A percentile compares a stretch with the other conserved stretches of the same genome.
These are phyloP conservation scores for Abrostola tripartita DNA, from an alignment of 2,888 invertebrate species.

Conservation along the genomic window DNA sequence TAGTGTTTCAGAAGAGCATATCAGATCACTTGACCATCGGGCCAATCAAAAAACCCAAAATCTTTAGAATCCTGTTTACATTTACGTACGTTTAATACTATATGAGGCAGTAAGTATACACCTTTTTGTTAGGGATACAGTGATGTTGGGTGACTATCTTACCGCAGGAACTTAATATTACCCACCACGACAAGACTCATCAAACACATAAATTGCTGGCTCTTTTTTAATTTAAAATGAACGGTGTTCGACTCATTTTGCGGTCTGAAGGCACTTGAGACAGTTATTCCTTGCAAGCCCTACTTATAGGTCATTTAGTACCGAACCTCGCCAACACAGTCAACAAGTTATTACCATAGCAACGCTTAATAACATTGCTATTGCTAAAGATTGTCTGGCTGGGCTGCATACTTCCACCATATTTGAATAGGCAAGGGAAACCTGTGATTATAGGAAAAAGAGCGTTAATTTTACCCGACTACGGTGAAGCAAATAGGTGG, in stretches of 20 bases:
- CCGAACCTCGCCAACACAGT: conserved; percentile 13
- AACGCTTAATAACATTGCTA: conserved; percentile 24
- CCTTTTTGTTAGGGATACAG: too few relatives aligned
- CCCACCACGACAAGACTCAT: neutral
- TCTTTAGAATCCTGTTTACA: too few relatives aligned
- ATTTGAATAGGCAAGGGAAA: conserved; percentile 51
- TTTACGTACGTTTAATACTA: too few relatives aligned
- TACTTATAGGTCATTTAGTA: conserved; percentile 6
- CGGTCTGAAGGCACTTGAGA: conserved; percentile 9
- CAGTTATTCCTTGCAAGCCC: neutral
- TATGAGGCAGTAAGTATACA: too few relatives aligned
- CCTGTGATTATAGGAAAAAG: neutral
- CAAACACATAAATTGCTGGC: neutral
- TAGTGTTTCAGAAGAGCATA: too few relatives aligned
- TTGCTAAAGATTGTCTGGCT: conserved; percentile 28
- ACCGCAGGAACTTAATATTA: neutral
- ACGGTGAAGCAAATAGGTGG: too few relatives aligned
- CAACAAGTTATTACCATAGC: conserved; percentile 13
- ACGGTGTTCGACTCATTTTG: conserved; percentile 24
- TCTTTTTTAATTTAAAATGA: conserved; percentile 31
- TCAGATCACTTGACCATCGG: neutral
- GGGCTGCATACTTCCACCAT: conserved; percentile 42
- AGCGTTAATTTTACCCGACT: neutral
- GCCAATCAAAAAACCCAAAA: too few relatives aligned
- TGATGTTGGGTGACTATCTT: too few relatives aligned